Evolutionary conservation across 2,888 invertebrate genomes (phyloP), one percentile per base, ranked within the genome.

Genomic region (Parascotia fuliginaria): DNA sequence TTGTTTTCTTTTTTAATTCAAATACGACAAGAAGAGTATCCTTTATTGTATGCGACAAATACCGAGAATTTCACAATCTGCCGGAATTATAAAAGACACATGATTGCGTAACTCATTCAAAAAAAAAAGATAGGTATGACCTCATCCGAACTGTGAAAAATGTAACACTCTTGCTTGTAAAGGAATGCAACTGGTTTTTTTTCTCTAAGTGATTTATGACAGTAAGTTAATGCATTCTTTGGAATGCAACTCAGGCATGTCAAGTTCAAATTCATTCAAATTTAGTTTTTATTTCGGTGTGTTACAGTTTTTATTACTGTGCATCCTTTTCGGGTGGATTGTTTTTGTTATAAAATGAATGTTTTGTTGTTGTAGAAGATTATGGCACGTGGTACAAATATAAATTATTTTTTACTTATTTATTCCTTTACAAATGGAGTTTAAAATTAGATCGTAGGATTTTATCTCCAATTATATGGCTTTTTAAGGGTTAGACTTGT

Each of bases 171-270:
- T 43, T 42, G n/a, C 53, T 32, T 52, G 42, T 56, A 49, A 54
- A 55, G 65, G 70, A 72, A 76, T 73, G 65, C 52, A 31, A 54
- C 49, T 47, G 49, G 64, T 70, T 72, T 68, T 60, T 60, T 64
- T 42, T 65, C 59, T 50, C 34, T 40, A 41, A 42, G 53, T 59
- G 64, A 70, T 68, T 29, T 64, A 66, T 59, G 58, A 37, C 40
- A 44, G 27, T 40, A 47, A 43, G 40, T 60, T 66, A 65, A 68
- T 60, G 57, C 52, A 60, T 55, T 51, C 56, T 34, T 50, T 38
- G 67, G 67, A 65, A 67, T 69, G 67, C 60, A 44, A 42, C 53
- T 57, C 57, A 40, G 58, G 62, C 59, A 40, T 56, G 47, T 41
- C 27, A 28, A 59, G 40, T 31, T 22, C 4, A 9, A 44, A 44